phyloP scores from a whole-genome alignment of 2,113 vertebrate genomes.

The Numida meleagris region DNA sequence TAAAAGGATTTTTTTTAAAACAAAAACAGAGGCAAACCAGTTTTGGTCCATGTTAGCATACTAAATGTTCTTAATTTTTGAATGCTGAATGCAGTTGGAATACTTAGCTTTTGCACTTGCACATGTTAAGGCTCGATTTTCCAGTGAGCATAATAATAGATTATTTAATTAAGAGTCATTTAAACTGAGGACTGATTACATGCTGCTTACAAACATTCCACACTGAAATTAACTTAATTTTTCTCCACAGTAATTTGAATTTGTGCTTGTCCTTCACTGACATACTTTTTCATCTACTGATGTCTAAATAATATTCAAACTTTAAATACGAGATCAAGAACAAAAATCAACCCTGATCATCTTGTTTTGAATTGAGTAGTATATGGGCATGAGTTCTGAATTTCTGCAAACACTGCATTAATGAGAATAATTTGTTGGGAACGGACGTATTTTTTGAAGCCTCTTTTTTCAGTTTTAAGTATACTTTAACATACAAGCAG shows the following conservation, averaged over 20 bases:
- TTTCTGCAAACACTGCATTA: not conserved
- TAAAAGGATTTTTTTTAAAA: not conserved
- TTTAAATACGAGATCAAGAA: constrained; percentile 37
- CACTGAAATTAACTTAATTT: constrained; percentile 59
- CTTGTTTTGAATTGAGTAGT: not conserved
- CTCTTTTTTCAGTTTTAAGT: not conserved
- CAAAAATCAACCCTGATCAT: constrained; percentile 13
- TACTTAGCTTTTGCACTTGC: constrained; percentile 43
- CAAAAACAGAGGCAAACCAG: not conserved
- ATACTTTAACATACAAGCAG: not conserved
- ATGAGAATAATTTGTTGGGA: not conserved
- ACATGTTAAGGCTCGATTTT: constrained; percentile 70
- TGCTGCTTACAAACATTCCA: constrained; percentile 62
- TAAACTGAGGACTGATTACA: constrained; percentile 74
- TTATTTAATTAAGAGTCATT: constrained; percentile 77
- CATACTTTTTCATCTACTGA: constrained; percentile 66
- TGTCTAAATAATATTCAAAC: constrained; percentile 49
- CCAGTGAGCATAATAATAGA: constrained; percentile 64
- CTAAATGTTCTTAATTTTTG: not conserved
- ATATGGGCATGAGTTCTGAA: not conserved
- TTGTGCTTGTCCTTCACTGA: constrained; percentile 55
- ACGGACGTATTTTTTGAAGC: not conserved
- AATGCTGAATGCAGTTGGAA: constrained; percentile 16
- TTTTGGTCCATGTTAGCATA: not conserved
- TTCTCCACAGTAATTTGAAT: constrained; percentile 70